Base-by-base conservation (phyloP, 1,140 invertebrate species). In the Pogonus chalceus region DNA sequence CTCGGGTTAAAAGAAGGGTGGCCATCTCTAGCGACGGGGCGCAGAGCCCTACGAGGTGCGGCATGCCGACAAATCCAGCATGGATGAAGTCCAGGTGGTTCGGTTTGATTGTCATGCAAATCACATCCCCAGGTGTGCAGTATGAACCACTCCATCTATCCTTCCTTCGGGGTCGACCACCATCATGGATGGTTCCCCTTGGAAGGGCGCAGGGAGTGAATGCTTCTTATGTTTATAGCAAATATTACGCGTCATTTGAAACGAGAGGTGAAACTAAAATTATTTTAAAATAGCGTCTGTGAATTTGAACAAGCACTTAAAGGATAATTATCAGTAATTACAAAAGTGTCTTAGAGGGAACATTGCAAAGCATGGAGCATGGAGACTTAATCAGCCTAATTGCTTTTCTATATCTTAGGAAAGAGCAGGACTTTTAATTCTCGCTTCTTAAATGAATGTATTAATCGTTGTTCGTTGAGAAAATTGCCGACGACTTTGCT, bases 91-190 rank as follows among this genome's bases (percentile, higher is more conserved):
- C 56, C 56, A 58, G 56, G 56, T 58, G 56, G 53, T 37, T 52
- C 39, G 56, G 39, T 22, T 20, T 43, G 22, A 58, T 58, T 58
- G 51, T 58, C 49, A 58, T 58, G 56, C 50, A 58, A 58, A 58
- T 58, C 24, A 18, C 9, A 10, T 26, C 35, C 53, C 56, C 56
- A 58, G 56, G 56, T 58, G 56, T 58, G 43, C 56, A n/a, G n/a
- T n/a, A n/a, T n/a, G n/a, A n/a, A n/a, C n/a, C n/a, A n/a, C n/a
- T n/a, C n/a, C n/a, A n/a, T n/a, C n/a, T n/a, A n/a, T n/a, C n/a
- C n/a, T n/a, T n/a, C n/a, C n/a, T n/a, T n/a, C n/a, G n/a, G n/a
- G n/a, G n/a, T n/a, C n/a, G n/a, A n/a, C n/a, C n/a, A n/a, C n/a
- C n/a, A n/a, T n/a, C n/a, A n/a, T n/a, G n/a, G n/a, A n/a, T n/a